Evolutionary conservation across 64 coral and sea anemone genomes (phyloP).

Genomic region (Pocillopora verrucosa): DNA sequence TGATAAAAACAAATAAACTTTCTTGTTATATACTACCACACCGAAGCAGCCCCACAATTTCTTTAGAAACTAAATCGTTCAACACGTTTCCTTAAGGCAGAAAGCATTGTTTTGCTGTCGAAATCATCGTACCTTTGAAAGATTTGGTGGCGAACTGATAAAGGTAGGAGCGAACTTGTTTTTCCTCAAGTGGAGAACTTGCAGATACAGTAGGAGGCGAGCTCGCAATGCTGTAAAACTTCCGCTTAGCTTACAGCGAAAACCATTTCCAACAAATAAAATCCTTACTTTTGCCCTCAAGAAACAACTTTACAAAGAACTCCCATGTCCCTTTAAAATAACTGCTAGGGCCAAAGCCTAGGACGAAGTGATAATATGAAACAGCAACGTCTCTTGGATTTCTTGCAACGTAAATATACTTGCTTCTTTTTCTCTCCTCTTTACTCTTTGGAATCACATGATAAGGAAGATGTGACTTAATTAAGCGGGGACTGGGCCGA

Average conservation of each 20-base stretch:
- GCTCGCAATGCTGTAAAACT: too few relatives aligned
- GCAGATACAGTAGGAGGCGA: too few relatives aligned
- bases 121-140: too few relatives aligned
- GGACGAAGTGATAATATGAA: conserved; percentile 24
- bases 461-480: conserved; percentile 44
- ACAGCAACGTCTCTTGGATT: conserved; percentile 49
- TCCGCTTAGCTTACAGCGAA: not conserved
- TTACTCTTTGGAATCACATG: conserved; percentile 30
- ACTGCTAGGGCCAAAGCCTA: conserved; percentile 2
- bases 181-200: too few relatives aligned
- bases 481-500: conserved; percentile 35
- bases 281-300: conserved; percentile 11
- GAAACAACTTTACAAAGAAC: conserved; percentile 9
- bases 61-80: too few relatives aligned
- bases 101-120: too few relatives aligned
- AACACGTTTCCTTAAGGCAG: too few relatives aligned
- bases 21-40: too few relatives aligned
- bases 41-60: too few relatives aligned
- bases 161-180: not conserved
- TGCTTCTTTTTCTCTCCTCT: conserved; percentile 5
- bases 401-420: conserved; percentile 42
- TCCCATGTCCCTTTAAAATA: conserved; percentile 1
- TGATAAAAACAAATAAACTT: not conserved
- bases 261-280: not conserved
- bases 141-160: too few relatives aligned